A percentile compares a stretch with the other conserved stretches of the same genome.
phyloP scores from a whole-genome alignment of 1,140 invertebrate species.

The Drosophila gunungcola region DNA sequence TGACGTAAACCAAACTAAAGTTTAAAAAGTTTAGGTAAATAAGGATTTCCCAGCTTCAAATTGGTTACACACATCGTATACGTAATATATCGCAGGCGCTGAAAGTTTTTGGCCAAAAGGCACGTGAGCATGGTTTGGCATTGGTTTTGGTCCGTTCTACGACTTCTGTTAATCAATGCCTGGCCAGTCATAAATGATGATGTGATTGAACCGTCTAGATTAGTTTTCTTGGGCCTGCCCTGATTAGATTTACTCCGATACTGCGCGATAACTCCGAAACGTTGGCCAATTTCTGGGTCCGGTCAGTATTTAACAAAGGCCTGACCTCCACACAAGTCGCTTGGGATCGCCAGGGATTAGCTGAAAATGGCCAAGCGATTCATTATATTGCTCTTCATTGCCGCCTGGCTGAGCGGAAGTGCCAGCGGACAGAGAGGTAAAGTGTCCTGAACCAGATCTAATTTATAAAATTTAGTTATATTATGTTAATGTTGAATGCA shows the following conservation, averaged over 20 bases:
- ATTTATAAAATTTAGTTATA: too few species aligned
- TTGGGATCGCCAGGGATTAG: slow-evolving; percentile 5
- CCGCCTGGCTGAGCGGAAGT: slow-evolving; percentile 13
- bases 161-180: slow-evolving; percentile 34
- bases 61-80: slow-evolving; percentile 21
- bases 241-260: slow-evolving; percentile 65
- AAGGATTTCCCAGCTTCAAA: neutral
- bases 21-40: neutral
- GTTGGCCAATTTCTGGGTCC: slow-evolving; percentile 1
- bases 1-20: neutral
- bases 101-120: slow-evolving; percentile 5
- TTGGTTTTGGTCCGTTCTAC: slow-evolving; percentile 17
- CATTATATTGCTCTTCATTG: slow-evolving; percentile 15
- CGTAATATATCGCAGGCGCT: slow-evolving; percentile 28
- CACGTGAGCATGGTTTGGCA: slow-evolving; percentile 38
- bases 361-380: slow-evolving; percentile 30
- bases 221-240: slow-evolving; percentile 26
- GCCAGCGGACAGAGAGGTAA: slow-evolving; percentile 36
- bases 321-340: slow-evolving; percentile 38
- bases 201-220: slow-evolving; percentile 58
- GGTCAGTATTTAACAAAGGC: slow-evolving; percentile 33
- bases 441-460: neutral
- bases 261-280: slow-evolving; percentile 24
- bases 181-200: slow-evolving; percentile 57
- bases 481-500: neutral